Evolutionary conservation across 2,113 vertebrate species (phyloP), one percentile per base, ranked within the genome.

Genomic region (Lycaon pictus): DNA sequence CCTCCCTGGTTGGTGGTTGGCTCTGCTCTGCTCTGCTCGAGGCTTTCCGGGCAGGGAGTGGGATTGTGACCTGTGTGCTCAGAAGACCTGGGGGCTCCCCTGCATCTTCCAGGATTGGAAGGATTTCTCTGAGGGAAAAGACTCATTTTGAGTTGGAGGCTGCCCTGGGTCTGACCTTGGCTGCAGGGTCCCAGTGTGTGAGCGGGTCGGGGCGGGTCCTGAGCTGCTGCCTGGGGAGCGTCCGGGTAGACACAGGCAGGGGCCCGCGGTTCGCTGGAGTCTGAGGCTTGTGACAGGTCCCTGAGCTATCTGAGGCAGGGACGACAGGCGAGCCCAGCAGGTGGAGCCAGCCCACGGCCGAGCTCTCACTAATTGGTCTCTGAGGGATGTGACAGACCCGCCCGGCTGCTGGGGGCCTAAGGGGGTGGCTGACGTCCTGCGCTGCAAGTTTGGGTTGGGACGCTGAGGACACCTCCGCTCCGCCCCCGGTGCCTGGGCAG

Each of bases 311-410:
- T 12, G 19, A 76, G 80, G 35, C n/a, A 32, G n/a, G 35, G 22
- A 72, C 0, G 32, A 12, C 1, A 2, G 60, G 62, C 20, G 11
- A 23, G 63, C 82, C 23, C 2, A 10, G 35, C 69, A 3, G 62
- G 11, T 3, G 11, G n/a, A 63, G 55, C 60, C 56, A 79, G 83
- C 94, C 89, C 13, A 56, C 35, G 95, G 93, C 85, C 72, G 63
- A 94, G 85, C 82, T 93, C 29, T 11, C 0, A 80, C 51, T 93
- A 83, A 82, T 82, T 88, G 82, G 93, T 95, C 96, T 96, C 97
- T 65, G 13, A 93, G 96, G 90, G 95, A 92, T 55, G 32, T 79
- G 72, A 17, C 23, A 1, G 53, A 43, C 43, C 43, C 6, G 29
- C 74, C 43, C 1, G 3, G 48, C 81, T 55, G 3, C 9, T 11